phyloP scores from a whole-genome alignment of 2,797 vertebrate species.

The Spinibarbus caldwelli region DNA sequence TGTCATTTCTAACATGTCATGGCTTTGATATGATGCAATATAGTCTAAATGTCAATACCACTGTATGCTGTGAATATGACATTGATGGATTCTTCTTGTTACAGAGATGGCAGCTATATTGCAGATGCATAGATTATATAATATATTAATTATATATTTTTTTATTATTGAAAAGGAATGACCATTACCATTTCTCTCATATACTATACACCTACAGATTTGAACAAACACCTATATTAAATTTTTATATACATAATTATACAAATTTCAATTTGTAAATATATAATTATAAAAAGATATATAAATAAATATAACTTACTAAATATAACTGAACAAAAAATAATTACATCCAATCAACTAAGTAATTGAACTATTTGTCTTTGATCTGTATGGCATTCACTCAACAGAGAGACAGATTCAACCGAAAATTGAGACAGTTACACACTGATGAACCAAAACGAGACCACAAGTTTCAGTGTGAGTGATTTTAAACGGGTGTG shows the following conservation, averaged over 20 bases:
- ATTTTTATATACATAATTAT: background rate
- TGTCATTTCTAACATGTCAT: background rate
- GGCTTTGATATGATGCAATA: background rate
- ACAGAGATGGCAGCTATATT: background rate
- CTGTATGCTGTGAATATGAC: background rate
- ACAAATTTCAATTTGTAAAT: background rate
- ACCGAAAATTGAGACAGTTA: constrained; percentile 45
- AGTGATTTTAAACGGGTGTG: constrained; percentile 34
- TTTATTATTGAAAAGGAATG: too few relatives aligned
- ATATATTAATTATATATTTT: too few relatives aligned
- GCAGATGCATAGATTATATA: background rate
- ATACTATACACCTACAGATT: too few relatives aligned
- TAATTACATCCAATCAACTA: background rate
- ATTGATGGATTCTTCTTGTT: background rate
- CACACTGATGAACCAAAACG: constrained; percentile 26
- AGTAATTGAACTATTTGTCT: background rate
- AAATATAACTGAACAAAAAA: background rate
- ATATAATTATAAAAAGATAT: background rate
- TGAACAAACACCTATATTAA: background rate
- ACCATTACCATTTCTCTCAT: too few relatives aligned
- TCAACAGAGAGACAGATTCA: background rate
- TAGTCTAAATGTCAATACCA: background rate
- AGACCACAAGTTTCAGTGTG: constrained; percentile 60
- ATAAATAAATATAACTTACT: background rate
- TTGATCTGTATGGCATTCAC: background rate